phyloP scores from a whole-genome alignment of 2,888 invertebrate genomes.

The Chymomyza fuscimana region DNA sequence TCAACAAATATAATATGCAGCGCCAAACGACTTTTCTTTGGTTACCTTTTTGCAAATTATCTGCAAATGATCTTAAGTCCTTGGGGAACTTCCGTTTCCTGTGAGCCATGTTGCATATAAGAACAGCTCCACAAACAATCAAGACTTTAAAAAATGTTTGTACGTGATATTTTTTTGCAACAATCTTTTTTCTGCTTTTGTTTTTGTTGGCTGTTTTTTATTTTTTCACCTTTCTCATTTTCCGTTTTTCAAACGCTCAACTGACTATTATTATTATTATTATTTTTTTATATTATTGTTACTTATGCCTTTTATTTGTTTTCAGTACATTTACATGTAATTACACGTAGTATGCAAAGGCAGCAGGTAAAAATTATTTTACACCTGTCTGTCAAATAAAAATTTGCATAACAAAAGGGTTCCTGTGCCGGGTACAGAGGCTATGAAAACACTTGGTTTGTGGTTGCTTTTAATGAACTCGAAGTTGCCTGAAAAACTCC shows the following conservation, averaged over 20 bases:
- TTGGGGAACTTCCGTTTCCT: neutral
- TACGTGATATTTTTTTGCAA: slow-evolving; percentile 64
- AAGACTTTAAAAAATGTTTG: slow-evolving; percentile 55
- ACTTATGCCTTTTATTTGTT: slow-evolving; percentile 8
- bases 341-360: neutral
- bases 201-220: slow-evolving; percentile 5
- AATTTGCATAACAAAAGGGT: slow-evolving; percentile 16
- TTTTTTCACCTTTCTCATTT: slow-evolving; percentile 4
- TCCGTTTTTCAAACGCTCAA: neutral
- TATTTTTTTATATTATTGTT: neutral
- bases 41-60: neutral
- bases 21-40: neutral
- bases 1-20: slow-evolving; percentile 3
- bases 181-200: neutral
- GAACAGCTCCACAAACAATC: slow-evolving; percentile 49
- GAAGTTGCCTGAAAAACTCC: neutral
- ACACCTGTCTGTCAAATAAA: slow-evolving; percentile 9
- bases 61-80: neutral
- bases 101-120: slow-evolving; percentile 56
- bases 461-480: neutral
- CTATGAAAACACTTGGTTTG: neutral
- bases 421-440: neutral
- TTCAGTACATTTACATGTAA: slow-evolving; percentile 8
- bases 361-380: slow-evolving; percentile 1
- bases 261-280: neutral